Conservation (phyloP, 2,113 vertebrate species). For the Anoura caudifer region DNA sequence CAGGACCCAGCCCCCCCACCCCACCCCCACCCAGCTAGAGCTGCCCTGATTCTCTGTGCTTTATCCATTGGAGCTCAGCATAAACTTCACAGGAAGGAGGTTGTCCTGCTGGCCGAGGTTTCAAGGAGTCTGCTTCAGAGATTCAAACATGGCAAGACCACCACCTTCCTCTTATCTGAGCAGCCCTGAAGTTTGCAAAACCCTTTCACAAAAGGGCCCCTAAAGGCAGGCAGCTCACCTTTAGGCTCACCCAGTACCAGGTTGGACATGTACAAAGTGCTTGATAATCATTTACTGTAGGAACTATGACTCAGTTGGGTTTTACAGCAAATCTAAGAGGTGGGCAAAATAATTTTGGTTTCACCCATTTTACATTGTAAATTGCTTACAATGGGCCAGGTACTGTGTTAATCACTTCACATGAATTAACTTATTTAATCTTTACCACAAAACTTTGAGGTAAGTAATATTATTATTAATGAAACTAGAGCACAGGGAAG, state of each 20-base stretch:
- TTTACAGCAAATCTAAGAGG: neutral
- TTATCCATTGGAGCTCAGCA: neutral
- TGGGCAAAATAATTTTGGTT: neutral
- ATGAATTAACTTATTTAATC: neutral
- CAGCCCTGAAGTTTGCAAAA: neutral
- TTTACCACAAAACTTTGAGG: neutral
- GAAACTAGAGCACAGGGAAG: neutral
- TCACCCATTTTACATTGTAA: neutral
- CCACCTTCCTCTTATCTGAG: neutral
- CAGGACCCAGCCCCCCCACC: neutral
- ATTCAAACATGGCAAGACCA: fast-evolving
- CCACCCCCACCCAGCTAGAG: fast-evolving
- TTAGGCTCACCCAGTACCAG: neutral
- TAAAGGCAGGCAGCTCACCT: neutral
- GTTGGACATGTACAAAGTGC: neutral
- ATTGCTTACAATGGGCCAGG: neutral
- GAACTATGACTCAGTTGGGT: neutral
- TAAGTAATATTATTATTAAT: neutral
- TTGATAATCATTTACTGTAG: neutral
- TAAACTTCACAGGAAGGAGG: neutral
- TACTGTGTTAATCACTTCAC: neutral
- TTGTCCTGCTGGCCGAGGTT: neutral
- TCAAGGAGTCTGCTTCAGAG: neutral
- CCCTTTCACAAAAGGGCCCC: neutral
- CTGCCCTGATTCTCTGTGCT: neutral